Conservation (phyloP, 2,797 vertebrate genomes). For the Coilia nasus region DNA sequence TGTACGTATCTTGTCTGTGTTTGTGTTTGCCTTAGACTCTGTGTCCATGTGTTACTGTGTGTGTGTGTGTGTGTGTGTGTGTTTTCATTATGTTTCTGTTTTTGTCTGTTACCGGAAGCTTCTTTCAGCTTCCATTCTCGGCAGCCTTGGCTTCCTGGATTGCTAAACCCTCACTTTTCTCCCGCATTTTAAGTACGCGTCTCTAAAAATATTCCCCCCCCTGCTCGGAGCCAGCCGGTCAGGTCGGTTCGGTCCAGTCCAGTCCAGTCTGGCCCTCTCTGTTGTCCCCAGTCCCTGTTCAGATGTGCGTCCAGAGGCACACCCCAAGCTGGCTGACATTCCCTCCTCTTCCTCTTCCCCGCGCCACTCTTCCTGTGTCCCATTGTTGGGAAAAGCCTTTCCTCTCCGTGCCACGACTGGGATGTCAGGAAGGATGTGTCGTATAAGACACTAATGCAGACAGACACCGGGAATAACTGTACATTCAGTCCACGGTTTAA, state of each 20-base stretch:
- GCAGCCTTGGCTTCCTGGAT: conserved; percentile 40
- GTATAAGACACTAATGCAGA: background rate
- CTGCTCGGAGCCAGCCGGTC: background rate
- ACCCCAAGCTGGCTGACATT: conserved; percentile 33
- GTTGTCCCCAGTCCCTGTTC: background rate
- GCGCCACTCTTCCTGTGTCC: conserved; percentile 49
- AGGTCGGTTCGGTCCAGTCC: too few species aligned
- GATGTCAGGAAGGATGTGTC: background rate
- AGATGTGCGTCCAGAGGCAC: conserved; percentile 30
- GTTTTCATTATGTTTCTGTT: background rate
- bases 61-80: background rate
- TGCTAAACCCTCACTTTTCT: conserved; percentile 30
- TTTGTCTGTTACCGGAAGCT: conserved; percentile 41
- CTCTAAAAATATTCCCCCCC: conserved; percentile 59
- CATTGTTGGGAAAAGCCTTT: conserved; percentile 40
- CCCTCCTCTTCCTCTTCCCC: conserved; percentile 67
- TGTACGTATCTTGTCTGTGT: background rate
- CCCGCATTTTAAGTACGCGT: conserved; percentile 46
- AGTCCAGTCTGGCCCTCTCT: background rate
- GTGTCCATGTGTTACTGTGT: background rate
- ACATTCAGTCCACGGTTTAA: background rate
- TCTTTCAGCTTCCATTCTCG: conserved; percentile 35
- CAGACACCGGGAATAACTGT: too few species aligned
- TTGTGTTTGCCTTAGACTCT: background rate
- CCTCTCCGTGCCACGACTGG: background rate